Base-by-base conservation (phyloP, 2,113 vertebrate species). In the Ammodramus savannarum region DNA sequence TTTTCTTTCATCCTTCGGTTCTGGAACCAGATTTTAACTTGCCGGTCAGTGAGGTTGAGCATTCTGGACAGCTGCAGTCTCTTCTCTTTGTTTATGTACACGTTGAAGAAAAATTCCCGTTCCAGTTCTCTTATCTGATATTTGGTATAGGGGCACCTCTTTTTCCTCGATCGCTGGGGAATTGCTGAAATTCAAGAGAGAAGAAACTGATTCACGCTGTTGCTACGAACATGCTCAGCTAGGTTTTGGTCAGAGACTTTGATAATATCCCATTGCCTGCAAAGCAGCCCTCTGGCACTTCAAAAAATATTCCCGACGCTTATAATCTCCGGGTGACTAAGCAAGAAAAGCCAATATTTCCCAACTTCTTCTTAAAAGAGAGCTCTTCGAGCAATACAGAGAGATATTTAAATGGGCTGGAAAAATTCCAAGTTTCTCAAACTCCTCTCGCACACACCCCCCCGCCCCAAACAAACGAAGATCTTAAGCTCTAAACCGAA, bases 71-170 rank as follows among this genome's bases (percentile, higher is more conserved):
- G 97, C 93, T 99, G 99, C 51, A 99, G 98, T 89, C 99, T 99
- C 97, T 99, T 99, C 97, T 99, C 99, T 98, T 99, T 99, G 98
- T 99, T 99, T 98, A 99, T 99, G 97, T 99, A 99, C 90, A 99
- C 99, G 94, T 99, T 99, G 99, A 99, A 99, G 98, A 99, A 99
- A 98, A 99, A 99, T 97, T 99, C 99, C 97, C 99, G 98, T 98
- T 99, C 99, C 98, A 99, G 99, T 99, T 99, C 99, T 97, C 99
- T 98, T 96, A 99, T 99, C 98, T 99, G 99, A 96, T 99, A 99
- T 98, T 99, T 99, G 96, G 99, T 98, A 95, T 99, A 99, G 41
- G 99, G 99, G 71, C 99, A 99, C 72, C 99, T 98, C 98, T 99
- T 99, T 98, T 99, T 99, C 97, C 99, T 98, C 89, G 99, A 99